A percentile compares a stretch with the other conserved stretches of the same genome.
Evolutionary conservation across 2,797 vertebrate genomes (phyloP).

Genomic region (Benthosema pterotum): DNA sequence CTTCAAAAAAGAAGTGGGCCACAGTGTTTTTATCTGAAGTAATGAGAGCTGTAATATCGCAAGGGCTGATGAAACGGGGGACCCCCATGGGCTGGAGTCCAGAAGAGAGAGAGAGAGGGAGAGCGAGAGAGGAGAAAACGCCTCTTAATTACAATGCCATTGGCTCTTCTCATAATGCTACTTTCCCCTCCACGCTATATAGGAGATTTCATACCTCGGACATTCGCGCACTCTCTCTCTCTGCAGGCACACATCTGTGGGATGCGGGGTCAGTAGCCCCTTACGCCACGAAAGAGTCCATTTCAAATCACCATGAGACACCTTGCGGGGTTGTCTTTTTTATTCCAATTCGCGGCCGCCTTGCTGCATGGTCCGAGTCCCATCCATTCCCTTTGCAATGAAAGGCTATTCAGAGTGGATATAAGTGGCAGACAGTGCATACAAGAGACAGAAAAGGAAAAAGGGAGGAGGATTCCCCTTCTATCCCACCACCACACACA

Average conservation of each 20-base stretch:
- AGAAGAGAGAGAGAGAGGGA: conserved; percentile 54
- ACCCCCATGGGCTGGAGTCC: conserved; percentile 62
- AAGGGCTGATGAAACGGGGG: conserved; percentile 69
- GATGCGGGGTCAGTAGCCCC: conserved; percentile 32
- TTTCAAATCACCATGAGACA: conserved; percentile 27
- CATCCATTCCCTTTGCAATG: conserved; percentile 27
- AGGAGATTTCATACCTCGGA: conserved; percentile 48
- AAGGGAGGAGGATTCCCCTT: conserved; percentile 45
- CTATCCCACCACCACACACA: conserved; percentile 37
- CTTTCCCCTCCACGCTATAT: conserved; percentile 49
- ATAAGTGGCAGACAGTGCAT: too few relatives aligned
- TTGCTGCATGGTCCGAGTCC: conserved; percentile 7
- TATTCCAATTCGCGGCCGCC: conserved; percentile 32
- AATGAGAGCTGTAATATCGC: conserved; percentile 74
- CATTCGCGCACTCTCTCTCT: background rate
- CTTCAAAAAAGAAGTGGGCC: conserved; percentile 67
- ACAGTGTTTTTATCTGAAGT: conserved; percentile 58
- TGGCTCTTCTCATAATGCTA: conserved; percentile 66
- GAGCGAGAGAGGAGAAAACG: conserved; percentile 54
- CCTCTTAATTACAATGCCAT: conserved; percentile 69
- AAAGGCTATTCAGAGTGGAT: conserved; percentile 39
- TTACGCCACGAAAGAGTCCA: conserved; percentile 5
- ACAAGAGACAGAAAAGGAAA: conserved; percentile 25
- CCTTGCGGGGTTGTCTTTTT: conserved; percentile 28
- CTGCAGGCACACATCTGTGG: conserved; percentile 6